Conservation (phyloP, 1,140 invertebrate species). For the Apocrypta bakeri region DNA sequence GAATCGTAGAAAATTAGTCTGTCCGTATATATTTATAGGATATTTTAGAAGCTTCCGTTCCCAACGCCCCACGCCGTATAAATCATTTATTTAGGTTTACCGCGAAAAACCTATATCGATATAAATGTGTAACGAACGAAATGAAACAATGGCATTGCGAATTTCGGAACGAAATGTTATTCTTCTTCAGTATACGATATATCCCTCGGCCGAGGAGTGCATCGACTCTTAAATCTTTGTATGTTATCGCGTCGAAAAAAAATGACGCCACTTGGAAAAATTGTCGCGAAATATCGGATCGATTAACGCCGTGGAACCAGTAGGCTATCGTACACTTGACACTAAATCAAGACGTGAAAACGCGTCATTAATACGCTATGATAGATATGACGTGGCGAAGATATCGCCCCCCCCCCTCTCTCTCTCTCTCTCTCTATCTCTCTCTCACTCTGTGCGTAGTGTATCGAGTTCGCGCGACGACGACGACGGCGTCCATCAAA, state of each 20-base stretch:
- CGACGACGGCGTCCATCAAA: conserved; percentile 4
- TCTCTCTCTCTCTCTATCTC: not conserved
- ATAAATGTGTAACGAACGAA: no score
- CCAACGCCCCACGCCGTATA: no score
- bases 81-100: no score
- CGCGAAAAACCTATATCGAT: no score
- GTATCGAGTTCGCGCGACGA: not conserved
- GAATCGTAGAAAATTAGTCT: not conserved
- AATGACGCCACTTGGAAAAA: no score
- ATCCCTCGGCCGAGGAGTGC: no score
- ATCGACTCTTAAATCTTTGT: no score
- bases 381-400: conserved; percentile 7
- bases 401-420: not conserved
- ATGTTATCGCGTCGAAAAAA: no score
- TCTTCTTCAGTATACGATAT: not conserved
- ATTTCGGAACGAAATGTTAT: no score
- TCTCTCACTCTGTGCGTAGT: not conserved
- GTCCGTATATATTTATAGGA: not conserved
- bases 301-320: no score
- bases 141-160: no score
- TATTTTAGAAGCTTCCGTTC: not conserved
- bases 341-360: conserved; percentile 31
- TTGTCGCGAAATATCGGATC: no score
- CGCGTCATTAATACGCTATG: conserved; percentile 28
- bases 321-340: conserved; percentile 16